Evolutionary conservation across 2,113 vertebrate species (phyloP).

Genomic region (Australoheros scitulus): DNA sequence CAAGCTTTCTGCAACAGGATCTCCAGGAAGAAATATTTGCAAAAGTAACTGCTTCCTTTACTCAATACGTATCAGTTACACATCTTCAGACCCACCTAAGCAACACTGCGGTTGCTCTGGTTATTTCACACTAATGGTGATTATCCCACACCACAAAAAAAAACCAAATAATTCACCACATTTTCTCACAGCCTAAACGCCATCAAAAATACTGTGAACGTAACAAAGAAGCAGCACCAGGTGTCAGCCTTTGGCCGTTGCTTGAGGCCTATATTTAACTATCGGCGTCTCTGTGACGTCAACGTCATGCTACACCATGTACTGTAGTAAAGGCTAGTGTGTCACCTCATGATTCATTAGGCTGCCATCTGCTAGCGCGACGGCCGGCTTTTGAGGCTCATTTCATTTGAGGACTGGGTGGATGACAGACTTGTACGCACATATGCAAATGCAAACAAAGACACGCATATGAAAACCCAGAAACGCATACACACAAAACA

Average conservation of each 20-base stretch:
- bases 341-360: conserved; percentile 67
- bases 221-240: conserved; percentile 51
- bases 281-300: conserved; percentile 29
- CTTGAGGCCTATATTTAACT: conserved; percentile 54
- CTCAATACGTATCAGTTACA: not conserved
- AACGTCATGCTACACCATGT: conserved; percentile 41
- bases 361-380: conserved; percentile 62
- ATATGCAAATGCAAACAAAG: not conserved
- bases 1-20: not conserved
- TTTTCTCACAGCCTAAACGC: not conserved
- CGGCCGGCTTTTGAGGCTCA: conserved; percentile 9
- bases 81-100: not conserved
- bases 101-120: not conserved
- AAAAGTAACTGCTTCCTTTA: not conserved
- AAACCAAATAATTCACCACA: not conserved
- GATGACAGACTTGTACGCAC: conserved; percentile 32
- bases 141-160: not conserved
- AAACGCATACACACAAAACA: not conserved
- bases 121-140: not conserved
- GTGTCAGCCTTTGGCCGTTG: conserved; percentile 40
- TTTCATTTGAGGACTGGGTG: conserved; percentile 35
- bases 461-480: not conserved
- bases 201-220: not conserved
- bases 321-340: conserved; percentile 61
- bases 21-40: not conserved